Percentiles rank a stretch among this genome's conserved stretches.
Conservation (phyloP, 1,140 invertebrate species). For the Cherax destructor region DNA sequence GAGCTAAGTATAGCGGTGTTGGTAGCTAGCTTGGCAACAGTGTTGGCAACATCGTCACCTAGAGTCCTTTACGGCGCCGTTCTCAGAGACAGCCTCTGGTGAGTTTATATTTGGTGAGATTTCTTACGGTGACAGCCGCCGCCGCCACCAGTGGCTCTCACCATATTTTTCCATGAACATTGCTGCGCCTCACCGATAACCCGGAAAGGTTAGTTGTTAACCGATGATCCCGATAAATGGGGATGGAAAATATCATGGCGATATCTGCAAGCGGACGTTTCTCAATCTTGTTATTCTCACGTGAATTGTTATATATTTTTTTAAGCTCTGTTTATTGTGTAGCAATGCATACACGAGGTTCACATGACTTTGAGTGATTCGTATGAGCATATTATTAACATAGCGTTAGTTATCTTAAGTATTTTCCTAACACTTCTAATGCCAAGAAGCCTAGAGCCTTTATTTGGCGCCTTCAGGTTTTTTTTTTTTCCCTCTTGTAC, state of each 20-base stretch:
- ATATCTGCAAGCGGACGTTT: background rate
- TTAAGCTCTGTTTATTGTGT: background rate
- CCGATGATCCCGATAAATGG: background rate
- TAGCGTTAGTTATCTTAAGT: too few relatives aligned
- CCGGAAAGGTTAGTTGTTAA: background rate
- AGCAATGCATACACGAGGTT: too few relatives aligned
- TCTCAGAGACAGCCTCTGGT: background rate
- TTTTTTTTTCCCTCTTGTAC: too few relatives aligned
- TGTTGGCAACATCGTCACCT: background rate
- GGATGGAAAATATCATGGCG: background rate
- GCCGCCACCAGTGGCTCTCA: background rate
- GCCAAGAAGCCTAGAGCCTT: too few relatives aligned
- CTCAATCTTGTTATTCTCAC: background rate
- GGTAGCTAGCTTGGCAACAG: background rate
- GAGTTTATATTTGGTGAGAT: background rate
- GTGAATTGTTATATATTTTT: background rate
- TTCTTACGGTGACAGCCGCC: background rate
- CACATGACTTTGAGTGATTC: too few relatives aligned
- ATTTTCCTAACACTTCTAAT: too few relatives aligned
- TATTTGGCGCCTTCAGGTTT: too few relatives aligned
- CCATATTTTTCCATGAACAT: background rate
- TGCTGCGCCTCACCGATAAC: background rate
- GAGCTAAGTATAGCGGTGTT: background rate
- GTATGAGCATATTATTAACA: too few relatives aligned
- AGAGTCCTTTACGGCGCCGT: background rate